Conservation (phyloP, 2,888 invertebrate genomes). For the Arge pagana region DNA sequence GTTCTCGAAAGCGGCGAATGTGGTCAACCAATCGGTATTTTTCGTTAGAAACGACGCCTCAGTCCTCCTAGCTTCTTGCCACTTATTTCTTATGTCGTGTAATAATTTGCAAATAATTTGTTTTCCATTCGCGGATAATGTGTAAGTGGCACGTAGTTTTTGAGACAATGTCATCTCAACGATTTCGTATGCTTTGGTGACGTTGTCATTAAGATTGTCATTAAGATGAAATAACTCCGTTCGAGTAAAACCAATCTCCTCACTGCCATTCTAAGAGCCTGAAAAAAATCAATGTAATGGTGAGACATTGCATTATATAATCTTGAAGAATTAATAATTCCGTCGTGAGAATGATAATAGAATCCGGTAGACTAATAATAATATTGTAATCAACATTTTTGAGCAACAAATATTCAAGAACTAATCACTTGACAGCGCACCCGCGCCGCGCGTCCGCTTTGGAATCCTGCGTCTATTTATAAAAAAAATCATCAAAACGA, state of each 20-base stretch:
- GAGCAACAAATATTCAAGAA: no score
- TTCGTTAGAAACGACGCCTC: neutral
- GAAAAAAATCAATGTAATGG: constrained; percentile 2
- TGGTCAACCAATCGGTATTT: constrained; percentile 7
- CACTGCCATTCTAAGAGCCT: neutral
- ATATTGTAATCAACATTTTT: no score
- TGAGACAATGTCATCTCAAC: neutral
- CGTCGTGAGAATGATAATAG: neutral
- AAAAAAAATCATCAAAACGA: constrained; percentile 8
- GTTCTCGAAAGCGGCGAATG: neutral
- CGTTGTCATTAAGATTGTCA: constrained; percentile 2
- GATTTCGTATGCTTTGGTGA: neutral
- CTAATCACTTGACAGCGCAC: neutral
- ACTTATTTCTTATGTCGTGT: neutral
- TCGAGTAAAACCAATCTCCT: neutral
- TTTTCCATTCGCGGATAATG: constrained; percentile 3
- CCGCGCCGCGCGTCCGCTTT: constrained; percentile 10
- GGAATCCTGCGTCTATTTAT: constrained; percentile 9
- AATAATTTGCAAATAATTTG: constrained; percentile 5
- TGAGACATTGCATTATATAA: constrained; percentile 4
- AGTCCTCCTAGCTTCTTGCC: constrained; percentile 3
- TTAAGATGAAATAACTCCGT: neutral
- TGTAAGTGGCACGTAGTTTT: neutral
- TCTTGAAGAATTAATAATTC: constrained; percentile 10
- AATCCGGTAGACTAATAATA: constrained; percentile 10